A percentile compares a stretch with the other conserved stretches of the same genome.
Conservation (phyloP, 30 jellyfish, hydroid and myxozoan species). For the Nemopilema nomurai region DNA sequence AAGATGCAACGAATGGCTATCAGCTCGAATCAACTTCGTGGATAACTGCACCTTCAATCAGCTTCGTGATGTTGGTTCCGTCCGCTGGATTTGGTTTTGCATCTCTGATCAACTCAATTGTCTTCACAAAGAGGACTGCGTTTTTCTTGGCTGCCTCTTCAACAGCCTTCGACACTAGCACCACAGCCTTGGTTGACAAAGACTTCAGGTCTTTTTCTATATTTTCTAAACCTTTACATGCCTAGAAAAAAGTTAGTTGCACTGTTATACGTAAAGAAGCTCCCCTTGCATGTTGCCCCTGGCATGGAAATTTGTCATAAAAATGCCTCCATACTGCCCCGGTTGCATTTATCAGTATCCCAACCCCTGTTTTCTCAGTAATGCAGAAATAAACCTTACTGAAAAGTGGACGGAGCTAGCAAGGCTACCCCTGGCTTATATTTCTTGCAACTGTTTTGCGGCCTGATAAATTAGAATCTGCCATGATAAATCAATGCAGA, state of each 20-base stretch:
- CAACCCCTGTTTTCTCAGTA: too few species aligned
- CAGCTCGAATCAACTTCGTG: too few species aligned
- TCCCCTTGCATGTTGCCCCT: neutral
- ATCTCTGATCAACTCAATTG: slow-evolving; percentile 9
- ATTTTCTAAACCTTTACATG: slow-evolving; percentile 3
- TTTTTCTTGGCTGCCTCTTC: slow-evolving; percentile 14
- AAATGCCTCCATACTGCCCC: too few species aligned
- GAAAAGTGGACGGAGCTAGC: too few species aligned
- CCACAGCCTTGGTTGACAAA: neutral
- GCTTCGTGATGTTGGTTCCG: slow-evolving; percentile 19
- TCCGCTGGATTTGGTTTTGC: slow-evolving; percentile 10
- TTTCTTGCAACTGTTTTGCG: too few species aligned
- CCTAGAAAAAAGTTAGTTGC: neutral
- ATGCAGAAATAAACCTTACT: too few species aligned
- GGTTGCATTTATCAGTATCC: too few species aligned
- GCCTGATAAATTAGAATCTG: too few species aligned
- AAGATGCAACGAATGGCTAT: too few species aligned
- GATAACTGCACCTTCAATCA: slow-evolving; percentile 14
- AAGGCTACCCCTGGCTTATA: too few species aligned
- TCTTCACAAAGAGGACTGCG: slow-evolving; percentile 22
- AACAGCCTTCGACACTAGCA: slow-evolving; percentile 14
- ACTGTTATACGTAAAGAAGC: neutral
- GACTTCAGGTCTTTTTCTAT: neutral
- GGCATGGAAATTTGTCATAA: too few species aligned
- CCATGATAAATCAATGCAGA: too few species aligned